phyloP scores from a whole-genome alignment of 2,888 invertebrate genomes.

The Drosophila setosimentum region DNA sequence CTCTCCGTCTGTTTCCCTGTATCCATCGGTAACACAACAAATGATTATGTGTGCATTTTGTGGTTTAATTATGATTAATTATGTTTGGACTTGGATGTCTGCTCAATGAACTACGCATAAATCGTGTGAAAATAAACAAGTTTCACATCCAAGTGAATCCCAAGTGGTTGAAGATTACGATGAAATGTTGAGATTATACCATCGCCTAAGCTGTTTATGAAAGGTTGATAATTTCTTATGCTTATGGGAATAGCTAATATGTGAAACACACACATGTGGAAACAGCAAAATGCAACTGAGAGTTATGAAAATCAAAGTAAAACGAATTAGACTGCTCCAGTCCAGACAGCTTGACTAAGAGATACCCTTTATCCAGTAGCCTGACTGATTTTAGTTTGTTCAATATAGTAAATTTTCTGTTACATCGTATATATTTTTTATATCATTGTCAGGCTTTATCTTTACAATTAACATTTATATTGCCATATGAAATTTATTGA shows the following conservation, averaged over 20 bases:
- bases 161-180: background rate
- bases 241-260: background rate
- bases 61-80: constrained; percentile 76
- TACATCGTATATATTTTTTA: too few species aligned
- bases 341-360: background rate
- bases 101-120: constrained; percentile 62
- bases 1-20: background rate
- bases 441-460: too few species aligned
- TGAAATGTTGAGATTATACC: constrained; percentile 15
- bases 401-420: background rate
- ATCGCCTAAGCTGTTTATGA: constrained; percentile 19
- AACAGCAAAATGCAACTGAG: background rate
- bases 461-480: background rate
- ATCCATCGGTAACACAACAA: constrained; percentile 41
- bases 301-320: background rate
- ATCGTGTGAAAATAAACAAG: constrained; percentile 39
- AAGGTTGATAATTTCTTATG: background rate
- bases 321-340: background rate
- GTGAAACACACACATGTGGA: background rate
- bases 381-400: background rate
- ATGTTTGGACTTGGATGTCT: constrained; percentile 58
- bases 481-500: background rate
- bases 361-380: background rate
- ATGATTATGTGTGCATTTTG: constrained; percentile 67
- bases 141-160: constrained; percentile 18